Percentiles rank a stretch among this genome's conserved stretches.
These are phyloP conservation scores for Kryptolebias ocellatus DNA, from an alignment of 2,797 vertebrate species.

Conservation along the genomic window DNA sequence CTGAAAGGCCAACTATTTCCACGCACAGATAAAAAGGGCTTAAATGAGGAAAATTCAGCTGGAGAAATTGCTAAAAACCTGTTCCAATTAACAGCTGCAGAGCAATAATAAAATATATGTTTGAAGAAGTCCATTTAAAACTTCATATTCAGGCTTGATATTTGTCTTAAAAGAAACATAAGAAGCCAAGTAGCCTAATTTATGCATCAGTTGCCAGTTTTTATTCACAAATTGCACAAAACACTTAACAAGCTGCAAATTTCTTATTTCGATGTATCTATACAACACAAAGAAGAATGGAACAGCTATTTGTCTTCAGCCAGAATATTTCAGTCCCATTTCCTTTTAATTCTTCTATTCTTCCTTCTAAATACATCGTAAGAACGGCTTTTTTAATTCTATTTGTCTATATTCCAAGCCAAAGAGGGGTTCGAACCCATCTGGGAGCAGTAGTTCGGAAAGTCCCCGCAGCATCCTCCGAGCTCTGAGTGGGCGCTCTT, in stretches of 20 bases:
- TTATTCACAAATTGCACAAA: neutral
- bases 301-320: neutral
- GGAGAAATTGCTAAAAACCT: neutral
- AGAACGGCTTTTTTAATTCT: neutral
- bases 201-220: neutral
- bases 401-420: constrained; percentile 60
- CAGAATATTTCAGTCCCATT: neutral
- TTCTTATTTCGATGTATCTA: neutral
- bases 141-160: no score
- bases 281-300: neutral
- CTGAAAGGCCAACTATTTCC: no score
- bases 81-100: neutral
- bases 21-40: no score
- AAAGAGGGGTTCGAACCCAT: constrained; percentile 36
- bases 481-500: constrained; percentile 64
- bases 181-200: no score
- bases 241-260: neutral
- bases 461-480: constrained; percentile 59
- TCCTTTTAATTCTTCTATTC: neutral
- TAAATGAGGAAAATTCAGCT: neutral
- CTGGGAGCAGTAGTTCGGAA: constrained; percentile 71
- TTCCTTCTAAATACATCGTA: constrained; percentile 17
- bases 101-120: neutral
- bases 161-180: no score
- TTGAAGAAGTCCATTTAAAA: no score